Evolutionary conservation across 2,113 vertebrate genomes (phyloP), one percentile per base, ranked within the genome.

Genomic region (Apeltes quadracus): DNA sequence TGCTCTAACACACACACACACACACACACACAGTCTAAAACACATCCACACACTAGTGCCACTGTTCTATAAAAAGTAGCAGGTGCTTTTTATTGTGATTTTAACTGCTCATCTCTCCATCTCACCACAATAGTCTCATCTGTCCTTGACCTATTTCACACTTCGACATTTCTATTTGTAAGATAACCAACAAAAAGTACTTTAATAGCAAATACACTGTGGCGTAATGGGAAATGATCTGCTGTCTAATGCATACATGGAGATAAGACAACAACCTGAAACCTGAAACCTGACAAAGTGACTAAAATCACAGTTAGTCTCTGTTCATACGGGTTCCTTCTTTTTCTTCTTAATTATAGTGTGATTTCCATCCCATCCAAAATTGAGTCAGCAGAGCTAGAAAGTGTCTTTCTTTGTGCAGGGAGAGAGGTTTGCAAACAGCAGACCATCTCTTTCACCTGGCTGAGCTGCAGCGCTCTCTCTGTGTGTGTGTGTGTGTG

Each of bases 371-470:
- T 16, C 13, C 18, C 12, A 20, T 22, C 41, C 16, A 34, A 29
- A 39, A 55, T 38, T 5, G 10, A 36, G 44, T 64, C 36, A 68
- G 11, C 23, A 55, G 3, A 61, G 7, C 34, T 4, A 27, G 0
- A 50, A 56, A 54, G 50, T 39, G 15, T 65, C 34, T 14, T 39
- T 55, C 13, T 6, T 34, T 2, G 27, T 39, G 23, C 14, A 48
- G 46, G n/a, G 20, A 64, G 14, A 48, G 59, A 61, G 50, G 11
- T 43, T 66, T 8, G 1, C 50, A 72, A 84, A 76, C 62, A 75
- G 72, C 78, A 88, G 83, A 75, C 51, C 1, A 82, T 72, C 82
- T 61, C 69, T 72, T 92, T 84, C 85, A 91, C 90, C 89, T 93
- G 92, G 93, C 88, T 59, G 82, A 91, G 84, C 84, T 61, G 79